Evolutionary conservation across 2,113 vertebrate genomes (phyloP).

Genomic region (Strix aluco): DNA sequence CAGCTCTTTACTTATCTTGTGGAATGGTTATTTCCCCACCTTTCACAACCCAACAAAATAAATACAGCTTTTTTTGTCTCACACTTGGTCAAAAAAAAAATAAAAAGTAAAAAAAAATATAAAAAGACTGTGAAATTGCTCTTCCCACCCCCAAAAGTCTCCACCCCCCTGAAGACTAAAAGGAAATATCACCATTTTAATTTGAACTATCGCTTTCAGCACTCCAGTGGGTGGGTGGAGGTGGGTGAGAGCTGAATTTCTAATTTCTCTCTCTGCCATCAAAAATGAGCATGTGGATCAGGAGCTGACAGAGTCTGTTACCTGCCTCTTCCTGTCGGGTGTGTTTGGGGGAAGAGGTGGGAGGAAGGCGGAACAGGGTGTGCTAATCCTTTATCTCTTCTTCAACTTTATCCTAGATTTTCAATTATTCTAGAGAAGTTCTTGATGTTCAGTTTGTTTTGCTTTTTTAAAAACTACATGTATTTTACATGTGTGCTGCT

Average conservation of each 20-base stretch:
- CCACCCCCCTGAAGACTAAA: not conserved
- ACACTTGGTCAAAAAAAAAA: not conserved
- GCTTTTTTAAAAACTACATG: not conserved
- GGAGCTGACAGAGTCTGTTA: constrained; percentile 27
- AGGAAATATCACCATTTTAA: constrained; percentile 38
- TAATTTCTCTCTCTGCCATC: constrained; percentile 23
- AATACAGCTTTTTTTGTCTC: constrained; percentile 14
- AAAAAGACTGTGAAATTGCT: not conserved
- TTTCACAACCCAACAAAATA: constrained; percentile 3
- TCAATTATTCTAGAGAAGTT: not conserved
- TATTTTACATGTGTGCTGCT: not conserved
- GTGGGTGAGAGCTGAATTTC: constrained; percentile 42
- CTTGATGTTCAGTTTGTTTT: not conserved
- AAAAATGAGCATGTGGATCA: not conserved
- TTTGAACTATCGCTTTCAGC: constrained; percentile 34
- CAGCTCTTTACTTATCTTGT: not conserved
- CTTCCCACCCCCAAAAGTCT: not conserved
- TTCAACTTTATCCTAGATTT: not conserved
- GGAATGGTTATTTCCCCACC: not conserved
- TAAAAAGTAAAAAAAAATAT: no score
- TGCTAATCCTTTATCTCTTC: not conserved
- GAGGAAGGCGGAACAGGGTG: not conserved
- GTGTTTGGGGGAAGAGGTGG: not conserved
- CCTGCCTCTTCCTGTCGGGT: not conserved
- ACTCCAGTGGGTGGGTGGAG: not conserved